Evolutionary conservation across 2,888 invertebrate genomes (phyloP), one percentile per base, ranked within the genome.

Genomic region (Eupithecia vulgata): DNA sequence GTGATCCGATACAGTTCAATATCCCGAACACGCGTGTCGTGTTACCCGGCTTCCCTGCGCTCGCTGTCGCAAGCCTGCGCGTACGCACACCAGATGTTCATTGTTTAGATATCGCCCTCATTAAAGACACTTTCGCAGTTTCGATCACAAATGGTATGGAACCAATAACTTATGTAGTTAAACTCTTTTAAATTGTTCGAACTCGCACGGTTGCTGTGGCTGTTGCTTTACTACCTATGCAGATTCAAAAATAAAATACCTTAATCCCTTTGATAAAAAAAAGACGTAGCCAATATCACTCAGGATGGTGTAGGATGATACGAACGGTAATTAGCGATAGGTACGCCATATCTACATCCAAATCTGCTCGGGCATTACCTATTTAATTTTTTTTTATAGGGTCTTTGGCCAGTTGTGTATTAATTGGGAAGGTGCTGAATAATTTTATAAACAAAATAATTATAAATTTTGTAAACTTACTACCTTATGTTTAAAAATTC

Each of bases 81-180:
- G 76, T 75, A 70, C 64, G 75, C 74, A 76, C 76, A 71, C 70
- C 80, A 81, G 79, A 81, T 80, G 80, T 79, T 80, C 80, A 78
- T 79, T 81, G 79, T 82, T 80, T 78, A 77, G 80, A 79, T 80
- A 79, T 78, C 76, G 81, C 79, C 75, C 81, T 79, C 76, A 79
- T 79, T 80, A 80, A 74, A 78, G 72, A 67, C 73, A 67, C 69
- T 74, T 76, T 77, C 72, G 72, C 74, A 67, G 71, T 73, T 76
- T 76, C 71, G 73, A 76, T 79, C 75, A 77, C 69, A 78, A 78
- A 80, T 75, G 76, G 70, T 67, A 64, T 42, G 48, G 57, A 68
- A 71, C 71, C 68, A 61, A 69, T 71, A 71, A 66, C 45, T 17
- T 45, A 45, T n/a, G 5, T 15, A 30, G 30, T 30, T 30, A 30